A percentile compares a stretch with the other conserved stretches of the same genome.
phyloP scores from a whole-genome alignment of 2,113 vertebrate species.

The Acanthisitta chloris region DNA sequence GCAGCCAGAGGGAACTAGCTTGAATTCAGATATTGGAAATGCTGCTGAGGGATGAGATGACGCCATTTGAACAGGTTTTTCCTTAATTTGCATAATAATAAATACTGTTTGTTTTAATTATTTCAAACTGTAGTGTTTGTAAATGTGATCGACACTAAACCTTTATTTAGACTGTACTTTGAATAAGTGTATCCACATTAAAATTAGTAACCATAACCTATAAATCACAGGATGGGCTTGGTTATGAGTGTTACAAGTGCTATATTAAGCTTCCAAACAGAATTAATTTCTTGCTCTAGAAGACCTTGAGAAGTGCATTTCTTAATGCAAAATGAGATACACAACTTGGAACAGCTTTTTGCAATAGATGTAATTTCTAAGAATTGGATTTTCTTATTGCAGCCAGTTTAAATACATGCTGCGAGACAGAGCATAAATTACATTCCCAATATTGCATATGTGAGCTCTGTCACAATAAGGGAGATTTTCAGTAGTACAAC shows the following conservation, averaged over 20 bases:
- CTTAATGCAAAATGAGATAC: neutral
- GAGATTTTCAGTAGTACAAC: neutral
- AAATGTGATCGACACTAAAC: constrained; percentile 69
- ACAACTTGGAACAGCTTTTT: neutral
- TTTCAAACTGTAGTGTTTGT: constrained; percentile 56
- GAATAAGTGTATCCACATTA: constrained; percentile 60
- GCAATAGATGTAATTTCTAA: neutral
- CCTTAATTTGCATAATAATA: constrained; percentile 63
- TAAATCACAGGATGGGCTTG: constrained; percentile 14
- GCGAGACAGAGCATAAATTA: neutral
- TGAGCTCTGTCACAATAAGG: neutral
- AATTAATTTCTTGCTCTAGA: neutral
- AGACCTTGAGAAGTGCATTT: constrained; percentile 28
- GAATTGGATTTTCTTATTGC: neutral
- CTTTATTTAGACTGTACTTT: constrained; percentile 60
- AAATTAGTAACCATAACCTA: constrained; percentile 43
- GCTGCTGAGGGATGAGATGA: neutral
- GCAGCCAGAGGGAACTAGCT: neutral
- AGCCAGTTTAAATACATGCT: neutral
- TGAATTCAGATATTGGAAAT: neutral
- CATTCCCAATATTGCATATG: neutral
- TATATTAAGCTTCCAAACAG: constrained; percentile 2
- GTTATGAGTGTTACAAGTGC: constrained; percentile 5
- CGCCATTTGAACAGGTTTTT: constrained; percentile 41
- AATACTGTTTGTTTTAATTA: constrained; percentile 72